These are phyloP conservation scores for Keiferia lycopersicella DNA, from an alignment of 2,888 invertebrate genomes.

Conservation along the genomic window DNA sequence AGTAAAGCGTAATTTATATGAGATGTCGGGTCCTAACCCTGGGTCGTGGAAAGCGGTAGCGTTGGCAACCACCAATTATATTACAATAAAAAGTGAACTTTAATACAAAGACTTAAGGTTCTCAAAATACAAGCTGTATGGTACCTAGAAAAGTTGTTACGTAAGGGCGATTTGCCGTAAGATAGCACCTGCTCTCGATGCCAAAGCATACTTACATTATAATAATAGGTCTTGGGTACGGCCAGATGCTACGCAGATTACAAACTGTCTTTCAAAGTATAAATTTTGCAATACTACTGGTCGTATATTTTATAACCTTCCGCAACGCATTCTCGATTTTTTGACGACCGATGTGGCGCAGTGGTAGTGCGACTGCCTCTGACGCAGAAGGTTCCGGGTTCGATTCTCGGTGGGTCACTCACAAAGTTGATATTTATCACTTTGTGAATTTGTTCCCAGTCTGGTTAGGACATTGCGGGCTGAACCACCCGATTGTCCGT, in stretches of 20 bases:
- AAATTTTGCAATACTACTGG: not conserved
- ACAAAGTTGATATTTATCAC: no score
- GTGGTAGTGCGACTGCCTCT: no score
- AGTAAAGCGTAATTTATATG: slow-evolving; percentile 20
- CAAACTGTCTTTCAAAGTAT: not conserved
- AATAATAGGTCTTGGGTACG: slow-evolving; percentile 18
- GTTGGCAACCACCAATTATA: not conserved
- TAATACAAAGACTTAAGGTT: slow-evolving; percentile 3
- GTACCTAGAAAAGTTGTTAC: slow-evolving; percentile 46
- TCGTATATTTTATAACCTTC: not conserved
- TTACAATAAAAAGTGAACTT: not conserved
- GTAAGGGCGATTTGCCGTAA: slow-evolving; percentile 34
- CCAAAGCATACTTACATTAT: slow-evolving; percentile 16
- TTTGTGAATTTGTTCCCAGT: no score
- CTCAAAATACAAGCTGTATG: slow-evolving; percentile 17
- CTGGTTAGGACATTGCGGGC: no score
- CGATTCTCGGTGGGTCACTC: no score
- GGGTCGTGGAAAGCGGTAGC: slow-evolving; percentile 59
- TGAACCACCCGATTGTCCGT: no score
- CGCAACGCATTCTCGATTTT: not conserved
- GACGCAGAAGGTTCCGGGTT: no score
- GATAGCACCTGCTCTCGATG: slow-evolving; percentile 24
- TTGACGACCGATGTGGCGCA: no score
- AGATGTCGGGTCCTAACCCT: slow-evolving; percentile 28
- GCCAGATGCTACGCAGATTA: slow-evolving; percentile 8